Evolutionary conservation across 2,888 invertebrate genomes (phyloP), one percentile per base, ranked within the genome.

Genomic region (Rhingia campestris): DNA sequence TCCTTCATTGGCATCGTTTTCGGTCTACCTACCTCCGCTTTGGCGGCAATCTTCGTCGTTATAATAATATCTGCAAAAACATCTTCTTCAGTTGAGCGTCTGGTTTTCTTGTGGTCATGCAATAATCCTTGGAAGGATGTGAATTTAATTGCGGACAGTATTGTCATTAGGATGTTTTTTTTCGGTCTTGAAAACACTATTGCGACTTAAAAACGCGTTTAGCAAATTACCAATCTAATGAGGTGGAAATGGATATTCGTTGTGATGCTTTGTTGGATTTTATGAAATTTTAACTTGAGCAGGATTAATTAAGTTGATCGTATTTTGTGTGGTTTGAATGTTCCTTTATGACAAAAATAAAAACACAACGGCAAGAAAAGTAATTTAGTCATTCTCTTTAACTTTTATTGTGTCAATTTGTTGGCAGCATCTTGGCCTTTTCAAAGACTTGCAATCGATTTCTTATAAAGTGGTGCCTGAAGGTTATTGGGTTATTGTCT

Each of bases 201-300:
- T 49, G 41, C 58, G 49, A 49, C 47, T 56, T 47, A 49, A 58
- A 43, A 58, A 56, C 10, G 49, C 35, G 56, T 49, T 73, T 64
- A 73, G 63, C 73, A 63, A 73, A 73, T 73, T 73, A 37, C 39
- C 63, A 56, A 56, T 63, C 73, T 73, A 73, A 73, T 73, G 73
- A 73, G 63, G 73, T 73, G 63, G 56, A 64, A 73, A 64, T 41
- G 63, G 45, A 39, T 12, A 39, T 22, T 45, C 30, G 39, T 56
- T 32, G 54, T 32, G 32, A 73, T 56, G 73, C 37, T 64, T 64
- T 73, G 73, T 73, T 73, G 63, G 53, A 32, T 56, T 73, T 69
- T 47, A 69, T 22, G 45, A 69, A 56, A 22, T 22, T 22, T 22
- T 22, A 22, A 22, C 22, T 22, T 22, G 22, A 1, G 22, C 22